Percentiles rank a stretch among this genome's conserved stretches.
These are phyloP conservation scores for Phrynocephalus versicolor DNA, from an alignment of 2,113 vertebrate genomes.

Conservation along the genomic window DNA sequence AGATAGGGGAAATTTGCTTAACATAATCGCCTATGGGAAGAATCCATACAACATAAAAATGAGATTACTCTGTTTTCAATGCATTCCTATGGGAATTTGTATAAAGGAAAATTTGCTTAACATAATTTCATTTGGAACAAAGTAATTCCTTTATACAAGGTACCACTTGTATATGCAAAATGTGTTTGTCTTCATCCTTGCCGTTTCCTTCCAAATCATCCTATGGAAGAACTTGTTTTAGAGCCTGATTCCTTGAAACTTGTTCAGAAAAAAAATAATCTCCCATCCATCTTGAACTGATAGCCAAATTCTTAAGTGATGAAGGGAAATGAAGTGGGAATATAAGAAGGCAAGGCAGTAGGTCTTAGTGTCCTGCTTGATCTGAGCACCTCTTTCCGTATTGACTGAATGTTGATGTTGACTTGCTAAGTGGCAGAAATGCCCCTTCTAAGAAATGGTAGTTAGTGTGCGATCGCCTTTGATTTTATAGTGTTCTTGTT, in stretches of 20 bases:
- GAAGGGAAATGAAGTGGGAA: background rate
- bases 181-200: constrained; percentile 41
- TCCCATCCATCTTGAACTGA: background rate
- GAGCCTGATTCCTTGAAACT: background rate
- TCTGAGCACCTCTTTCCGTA: constrained; percentile 36
- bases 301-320: background rate
- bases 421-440: constrained; percentile 41
- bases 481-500: constrained; percentile 48
- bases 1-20: no score
- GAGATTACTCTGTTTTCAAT: no score
- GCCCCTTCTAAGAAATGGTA: constrained; percentile 41
- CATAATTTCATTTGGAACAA: no score
- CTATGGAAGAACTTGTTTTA: background rate
- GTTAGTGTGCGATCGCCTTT: constrained; percentile 30
- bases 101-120: no score
- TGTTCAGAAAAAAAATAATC: background rate
- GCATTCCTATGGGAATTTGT: no score
- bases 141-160: no score
- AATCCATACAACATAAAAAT: no score
- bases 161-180: no score
- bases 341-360: constrained; percentile 8
- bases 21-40: no score
- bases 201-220: background rate
- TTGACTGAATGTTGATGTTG: constrained; percentile 38
- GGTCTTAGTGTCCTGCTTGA: constrained; percentile 42